These are phyloP conservation scores for Leucophora obtusa DNA, from an alignment of 2,888 invertebrate species.

Conservation along the genomic window DNA sequence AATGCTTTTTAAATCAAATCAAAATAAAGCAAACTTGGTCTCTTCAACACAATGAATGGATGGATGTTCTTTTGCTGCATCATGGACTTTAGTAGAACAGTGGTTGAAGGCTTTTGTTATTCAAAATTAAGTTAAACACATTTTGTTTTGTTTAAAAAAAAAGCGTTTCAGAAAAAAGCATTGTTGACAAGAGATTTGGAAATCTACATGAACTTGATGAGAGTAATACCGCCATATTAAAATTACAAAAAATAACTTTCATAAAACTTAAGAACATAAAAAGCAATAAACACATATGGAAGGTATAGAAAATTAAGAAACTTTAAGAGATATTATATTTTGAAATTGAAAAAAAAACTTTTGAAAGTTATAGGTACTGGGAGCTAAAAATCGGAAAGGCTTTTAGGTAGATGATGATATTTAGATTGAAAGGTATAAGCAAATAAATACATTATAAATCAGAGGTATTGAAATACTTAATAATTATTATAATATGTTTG, in stretches of 20 bases:
- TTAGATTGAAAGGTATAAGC: conserved; percentile 42
- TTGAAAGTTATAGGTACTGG: conserved; percentile 62
- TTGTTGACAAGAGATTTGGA: conserved; percentile 55
- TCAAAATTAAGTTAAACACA: conserved; percentile 20
- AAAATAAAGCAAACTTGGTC: neutral
- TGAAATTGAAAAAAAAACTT: conserved; percentile 48
- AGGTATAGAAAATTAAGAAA: conserved; percentile 52
- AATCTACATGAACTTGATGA: conserved; percentile 57
- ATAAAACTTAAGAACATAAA: conserved; percentile 58
- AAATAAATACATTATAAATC: conserved; percentile 7
- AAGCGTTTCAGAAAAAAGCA: conserved; percentile 54
- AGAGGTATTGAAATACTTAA: conserved; percentile 1
- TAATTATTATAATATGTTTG: conserved; percentile 8
- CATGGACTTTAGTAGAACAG: conserved; percentile 1
- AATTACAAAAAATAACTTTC: conserved; percentile 58
- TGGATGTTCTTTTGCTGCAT: neutral
- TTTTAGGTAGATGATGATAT: conserved; percentile 48
- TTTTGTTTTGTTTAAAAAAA: conserved; percentile 19
- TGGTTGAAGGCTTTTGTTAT: neutral
- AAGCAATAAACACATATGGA: conserved; percentile 37
- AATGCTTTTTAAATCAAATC: conserved; percentile 13
- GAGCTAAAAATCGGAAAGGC: conserved; percentile 63
- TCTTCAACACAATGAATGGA: neutral
- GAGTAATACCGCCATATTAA: conserved; percentile 45
- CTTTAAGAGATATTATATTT: conserved; percentile 59